A percentile compares a stretch with the other conserved stretches of the same genome.
Evolutionary conservation across 2,113 vertebrate species (phyloP).

Genomic region (Microcebus ravelobensis): DNA sequence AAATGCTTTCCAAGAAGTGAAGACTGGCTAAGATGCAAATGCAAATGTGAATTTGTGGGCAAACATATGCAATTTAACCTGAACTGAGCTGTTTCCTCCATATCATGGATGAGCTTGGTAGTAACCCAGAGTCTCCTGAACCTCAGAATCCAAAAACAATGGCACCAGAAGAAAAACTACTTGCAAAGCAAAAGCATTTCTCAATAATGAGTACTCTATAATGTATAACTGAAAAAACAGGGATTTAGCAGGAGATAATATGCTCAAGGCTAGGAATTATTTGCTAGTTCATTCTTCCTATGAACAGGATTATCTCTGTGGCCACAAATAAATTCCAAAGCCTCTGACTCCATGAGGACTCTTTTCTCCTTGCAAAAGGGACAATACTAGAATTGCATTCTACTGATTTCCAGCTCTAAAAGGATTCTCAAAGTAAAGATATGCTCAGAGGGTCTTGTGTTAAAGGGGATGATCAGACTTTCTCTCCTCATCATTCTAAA

Average conservation of each 20-base stretch:
- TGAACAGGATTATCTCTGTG: constrained; percentile 58
- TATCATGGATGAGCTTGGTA: constrained; percentile 74
- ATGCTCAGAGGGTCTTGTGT: background rate
- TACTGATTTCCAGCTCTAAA: background rate
- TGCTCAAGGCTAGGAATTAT: constrained; percentile 47
- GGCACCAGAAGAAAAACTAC: constrained; percentile 11
- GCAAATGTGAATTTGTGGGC: constrained; percentile 84
- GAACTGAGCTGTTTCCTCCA: constrained; percentile 67
- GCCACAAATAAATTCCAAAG: constrained; percentile 59
- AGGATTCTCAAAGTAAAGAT: constrained; percentile 16
- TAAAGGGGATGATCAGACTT: background rate
- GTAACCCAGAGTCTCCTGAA: background rate
- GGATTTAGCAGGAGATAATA: constrained; percentile 46
- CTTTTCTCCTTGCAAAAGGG: constrained; percentile 32
- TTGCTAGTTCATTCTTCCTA: constrained; percentile 59
- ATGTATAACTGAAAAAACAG: background rate
- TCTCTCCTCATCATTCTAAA: background rate
- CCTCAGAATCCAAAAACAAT: constrained; percentile 22
- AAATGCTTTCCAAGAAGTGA: constrained; percentile 83
- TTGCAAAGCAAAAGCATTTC: constrained; percentile 41
- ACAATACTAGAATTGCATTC: constrained; percentile 15
- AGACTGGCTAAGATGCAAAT: constrained; percentile 82
- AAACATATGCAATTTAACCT: constrained; percentile 83
- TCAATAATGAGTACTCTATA: constrained; percentile 42
- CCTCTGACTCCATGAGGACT: background rate